Conservation (phyloP, 2,797 vertebrate genomes). For the Sylvia borin region DNA sequence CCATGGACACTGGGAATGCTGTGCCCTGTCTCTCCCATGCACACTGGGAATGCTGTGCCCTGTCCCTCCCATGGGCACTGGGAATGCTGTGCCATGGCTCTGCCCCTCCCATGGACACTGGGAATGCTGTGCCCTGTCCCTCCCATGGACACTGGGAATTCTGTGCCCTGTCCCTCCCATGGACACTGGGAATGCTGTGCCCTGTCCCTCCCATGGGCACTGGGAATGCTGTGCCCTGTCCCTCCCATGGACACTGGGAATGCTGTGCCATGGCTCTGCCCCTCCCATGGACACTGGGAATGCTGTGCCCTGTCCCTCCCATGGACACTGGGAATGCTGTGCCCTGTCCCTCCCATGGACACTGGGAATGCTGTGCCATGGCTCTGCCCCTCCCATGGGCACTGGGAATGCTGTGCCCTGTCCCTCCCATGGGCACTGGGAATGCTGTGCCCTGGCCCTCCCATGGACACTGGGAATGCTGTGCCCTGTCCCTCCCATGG, state of each 20-base stretch:
- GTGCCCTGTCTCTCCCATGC: not conserved
- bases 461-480: not conserved
- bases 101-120: not conserved
- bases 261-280: not conserved
- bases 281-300: not conserved
- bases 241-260: not conserved
- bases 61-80: not conserved
- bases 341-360: not conserved
- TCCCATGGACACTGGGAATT: not conserved
- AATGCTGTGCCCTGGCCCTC: accelerated
- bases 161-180: not conserved
- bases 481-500: not conserved
- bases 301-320: not conserved
- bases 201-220: accelerated
- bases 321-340: not conserved
- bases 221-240: not conserved
- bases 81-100: not conserved
- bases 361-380: not conserved
- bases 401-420: not conserved
- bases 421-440: not conserved
- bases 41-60: not conserved
- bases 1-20: not conserved
- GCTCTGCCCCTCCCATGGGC: not conserved
- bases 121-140: not conserved
- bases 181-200: not conserved